phyloP scores from a whole-genome alignment of 2,888 invertebrate species.

The Stratiomys singularior region DNA sequence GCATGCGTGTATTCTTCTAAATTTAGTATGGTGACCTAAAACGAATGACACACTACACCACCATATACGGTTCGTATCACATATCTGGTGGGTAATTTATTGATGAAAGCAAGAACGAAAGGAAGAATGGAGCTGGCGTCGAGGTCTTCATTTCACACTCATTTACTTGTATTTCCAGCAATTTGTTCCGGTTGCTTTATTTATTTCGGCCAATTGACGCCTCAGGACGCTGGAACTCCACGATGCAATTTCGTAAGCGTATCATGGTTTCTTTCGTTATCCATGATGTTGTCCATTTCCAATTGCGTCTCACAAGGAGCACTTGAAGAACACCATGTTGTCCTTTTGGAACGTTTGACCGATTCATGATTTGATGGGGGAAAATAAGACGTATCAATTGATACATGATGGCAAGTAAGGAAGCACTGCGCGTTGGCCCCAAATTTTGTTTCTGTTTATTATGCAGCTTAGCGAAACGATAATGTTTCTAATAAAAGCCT shows the following conservation, averaged over 20 bases:
- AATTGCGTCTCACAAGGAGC: no score
- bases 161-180: neutral
- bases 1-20: slow-evolving; percentile 2
- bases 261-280: neutral
- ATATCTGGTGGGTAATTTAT: slow-evolving; percentile 4
- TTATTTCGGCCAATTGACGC: neutral
- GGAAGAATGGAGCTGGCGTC: neutral
- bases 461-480: no score
- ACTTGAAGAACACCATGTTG: no score
- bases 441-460: no score
- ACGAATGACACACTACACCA: neutral
- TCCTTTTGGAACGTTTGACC: no score
- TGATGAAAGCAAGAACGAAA: neutral
- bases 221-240: neutral
- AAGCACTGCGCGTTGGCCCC: no score
- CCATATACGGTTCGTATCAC: neutral
- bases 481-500: no score
- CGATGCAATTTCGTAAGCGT: neutral
- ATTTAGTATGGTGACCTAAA: slow-evolving; percentile 10
- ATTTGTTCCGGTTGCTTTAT: neutral
- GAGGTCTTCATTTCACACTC: slow-evolving; percentile 7
- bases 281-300: no score
- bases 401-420: no score
- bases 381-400: no score
- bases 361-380: no score